Evolutionary conservation across 2,888 invertebrate species (phyloP), one percentile per base, ranked within the genome.

Genomic region (Eugnorisma glareosa): DNA sequence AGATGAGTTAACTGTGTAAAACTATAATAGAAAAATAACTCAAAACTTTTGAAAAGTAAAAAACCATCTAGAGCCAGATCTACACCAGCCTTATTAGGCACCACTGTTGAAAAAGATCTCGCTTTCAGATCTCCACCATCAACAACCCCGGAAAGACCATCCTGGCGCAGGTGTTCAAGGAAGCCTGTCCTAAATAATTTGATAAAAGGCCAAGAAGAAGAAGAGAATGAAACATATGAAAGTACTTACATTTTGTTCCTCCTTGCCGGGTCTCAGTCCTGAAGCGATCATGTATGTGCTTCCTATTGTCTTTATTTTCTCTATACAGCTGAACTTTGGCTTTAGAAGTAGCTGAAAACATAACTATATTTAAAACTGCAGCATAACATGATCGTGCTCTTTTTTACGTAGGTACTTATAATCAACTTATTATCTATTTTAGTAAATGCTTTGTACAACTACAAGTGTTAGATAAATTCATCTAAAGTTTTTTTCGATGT

Each of bases 251-350:
- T 97, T 97, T 77, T 97, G 97, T 85, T 98, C 98, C 92, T 99
- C 99, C 88, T 98, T 98, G 28, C 99, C 99, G 0, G 99, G 99
- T 73, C 98, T 97, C 31, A 99, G 95, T 0, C 99, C 99, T 0
- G 99, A 98, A 0, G 99, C 99, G 68, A 99, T 98, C 99, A 99
- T 99, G 92, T 99, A 99, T 0, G 99, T 99, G 94, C 99, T 99
- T 24, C 99, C 99, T 78, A 99, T 99, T 0, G 99, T 99, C 95
- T 99, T 99, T 74, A 99, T 99, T 95, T 99, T 99, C 95, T 99
- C 99, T 88, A 99, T 99, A 86, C 98, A 98, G 92, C 99, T 99
- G 95, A 98, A 99, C 92, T 99, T 99, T 0, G 99, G 99, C 92
- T 99, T 99, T 67, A 99, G 96, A 51, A 99, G 97, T 57, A 99